Percentiles rank a stretch among this genome's conserved stretches.
phyloP scores from a whole-genome alignment of 2,113 vertebrate species.

The Oncorhynchus nerka region DNA sequence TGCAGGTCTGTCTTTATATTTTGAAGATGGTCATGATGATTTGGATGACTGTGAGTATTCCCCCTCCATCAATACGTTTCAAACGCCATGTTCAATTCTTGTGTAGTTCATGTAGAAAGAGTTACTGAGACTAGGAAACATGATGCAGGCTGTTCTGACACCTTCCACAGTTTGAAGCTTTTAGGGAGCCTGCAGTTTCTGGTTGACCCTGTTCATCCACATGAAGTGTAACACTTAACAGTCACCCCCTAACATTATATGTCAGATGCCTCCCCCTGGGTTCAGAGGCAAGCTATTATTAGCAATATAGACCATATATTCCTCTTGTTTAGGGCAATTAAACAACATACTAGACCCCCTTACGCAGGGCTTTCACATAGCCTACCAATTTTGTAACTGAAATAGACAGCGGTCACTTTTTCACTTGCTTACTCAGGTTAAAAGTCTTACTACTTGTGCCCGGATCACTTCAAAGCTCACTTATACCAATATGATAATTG shows the following conservation, averaged over 20 bases:
- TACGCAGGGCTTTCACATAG: neutral
- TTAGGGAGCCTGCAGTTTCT: constrained; percentile 15
- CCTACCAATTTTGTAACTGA: neutral
- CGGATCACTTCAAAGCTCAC: neutral
- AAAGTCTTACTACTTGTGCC: neutral
- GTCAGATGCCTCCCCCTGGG: neutral
- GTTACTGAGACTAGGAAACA: neutral
- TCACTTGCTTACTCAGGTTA: neutral
- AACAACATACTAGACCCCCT: neutral
- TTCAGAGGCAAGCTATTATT: neutral
- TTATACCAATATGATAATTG: neutral
- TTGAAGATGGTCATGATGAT: constrained; percentile 94
- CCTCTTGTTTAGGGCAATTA: neutral
- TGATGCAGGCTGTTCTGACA: neutral
- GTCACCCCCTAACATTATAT: neutral
- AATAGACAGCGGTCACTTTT: neutral
- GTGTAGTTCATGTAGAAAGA: neutral
- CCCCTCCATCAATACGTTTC: neutral
- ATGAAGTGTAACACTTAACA: constrained; percentile 30
- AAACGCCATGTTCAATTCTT: neutral
- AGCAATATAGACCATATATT: too few species aligned
- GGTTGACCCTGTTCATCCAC: constrained; percentile 20
- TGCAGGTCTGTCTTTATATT: constrained; percentile 90
- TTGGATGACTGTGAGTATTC: constrained; percentile 90
- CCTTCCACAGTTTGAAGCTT: neutral